phyloP scores from a whole-genome alignment of 2,113 vertebrate genomes.

The Copsychus sechellarum region DNA sequence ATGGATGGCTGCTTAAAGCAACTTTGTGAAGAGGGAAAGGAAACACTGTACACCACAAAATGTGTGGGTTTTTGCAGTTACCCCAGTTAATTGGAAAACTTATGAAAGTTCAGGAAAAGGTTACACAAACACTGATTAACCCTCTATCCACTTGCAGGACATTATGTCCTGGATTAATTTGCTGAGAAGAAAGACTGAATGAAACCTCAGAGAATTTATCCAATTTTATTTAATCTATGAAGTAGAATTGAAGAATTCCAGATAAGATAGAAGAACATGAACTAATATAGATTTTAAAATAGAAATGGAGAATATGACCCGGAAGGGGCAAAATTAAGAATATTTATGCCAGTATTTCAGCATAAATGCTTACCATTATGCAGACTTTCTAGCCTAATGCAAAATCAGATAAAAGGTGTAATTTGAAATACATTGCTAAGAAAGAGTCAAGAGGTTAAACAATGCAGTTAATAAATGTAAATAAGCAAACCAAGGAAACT shows the following conservation, averaged over 20 bases:
- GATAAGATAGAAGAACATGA: slow-evolving; percentile 7
- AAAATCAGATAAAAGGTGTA: slow-evolving; percentile 42
- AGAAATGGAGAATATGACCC: neutral
- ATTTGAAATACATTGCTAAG: neutral
- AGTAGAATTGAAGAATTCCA: neutral
- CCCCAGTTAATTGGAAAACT: slow-evolving; percentile 78
- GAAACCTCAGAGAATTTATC: slow-evolving; percentile 38
- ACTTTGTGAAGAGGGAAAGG: neutral
- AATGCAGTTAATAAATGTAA: neutral
- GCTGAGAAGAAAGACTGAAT: slow-evolving; percentile 22
- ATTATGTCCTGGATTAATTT: slow-evolving; percentile 44
- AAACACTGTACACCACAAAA: neutral
- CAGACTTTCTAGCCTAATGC: neutral
- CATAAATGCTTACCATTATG: neutral
- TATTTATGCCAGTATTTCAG: neutral
- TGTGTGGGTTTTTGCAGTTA: slow-evolving; percentile 73
- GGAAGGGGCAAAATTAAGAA: neutral
- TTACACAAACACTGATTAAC: slow-evolving; percentile 78
- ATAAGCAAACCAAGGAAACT: neutral
- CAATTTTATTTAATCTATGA: slow-evolving; percentile 32
- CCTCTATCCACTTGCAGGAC: neutral
- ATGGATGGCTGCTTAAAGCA: neutral
- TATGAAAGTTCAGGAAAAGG: slow-evolving; percentile 75
- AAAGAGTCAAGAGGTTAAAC: slow-evolving; percentile 5
- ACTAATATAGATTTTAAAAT: slow-evolving; percentile 17